Evolutionary conservation across 2,797 vertebrate species (phyloP), one percentile per base, ranked within the genome.

Genomic region (Perodicticus potto): DNA sequence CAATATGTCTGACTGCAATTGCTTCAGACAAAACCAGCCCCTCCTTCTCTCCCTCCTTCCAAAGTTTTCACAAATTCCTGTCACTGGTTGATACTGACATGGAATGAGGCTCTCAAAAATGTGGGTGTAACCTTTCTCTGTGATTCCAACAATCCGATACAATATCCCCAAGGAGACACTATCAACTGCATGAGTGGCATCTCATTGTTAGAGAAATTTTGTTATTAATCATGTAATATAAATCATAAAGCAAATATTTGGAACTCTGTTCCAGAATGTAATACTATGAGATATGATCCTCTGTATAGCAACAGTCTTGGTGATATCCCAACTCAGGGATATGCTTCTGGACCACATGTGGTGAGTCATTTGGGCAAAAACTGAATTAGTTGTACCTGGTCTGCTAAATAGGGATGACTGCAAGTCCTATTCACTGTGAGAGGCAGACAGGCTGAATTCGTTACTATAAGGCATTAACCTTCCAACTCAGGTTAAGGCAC

Each of bases 91-190:
- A 70, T 5, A 34, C 0, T 53, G 49, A 69, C 61, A 23, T 61
- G 40, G 49, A 67, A 57, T 12, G n/a, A 27, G 1, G 14, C 40
- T 55, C 32, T 80, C 17, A 27, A 43, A 85, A 95, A 13, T 32
- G 2, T 22, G n/a, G 67, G 88, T 95, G 84, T 55, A 91, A 78
- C 23, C 19, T 89, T 22, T 95, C 25, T 95, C 32, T 23, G 19
- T 89, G 34, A 67, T 85, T 95, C 37, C 59, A n/a, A 85, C n/a
- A 45, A 40, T 32, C 16, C 3, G 49, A 67, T 37, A 40, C 22
- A 37, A 65, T 11, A 73, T 40, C 73, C 77, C 89, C 65, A 67
- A 11, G 73, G 74, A 73, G 65, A 76, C 69, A 81, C 2, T 86
- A 32, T 49, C 77, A 81, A 74, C 34, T 25, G 73, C 55, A 70